These are phyloP conservation scores for Microctenopoma steveboyesi DNA, from an alignment of 2,797 vertebrate species.

Conservation along the genomic window DNA sequence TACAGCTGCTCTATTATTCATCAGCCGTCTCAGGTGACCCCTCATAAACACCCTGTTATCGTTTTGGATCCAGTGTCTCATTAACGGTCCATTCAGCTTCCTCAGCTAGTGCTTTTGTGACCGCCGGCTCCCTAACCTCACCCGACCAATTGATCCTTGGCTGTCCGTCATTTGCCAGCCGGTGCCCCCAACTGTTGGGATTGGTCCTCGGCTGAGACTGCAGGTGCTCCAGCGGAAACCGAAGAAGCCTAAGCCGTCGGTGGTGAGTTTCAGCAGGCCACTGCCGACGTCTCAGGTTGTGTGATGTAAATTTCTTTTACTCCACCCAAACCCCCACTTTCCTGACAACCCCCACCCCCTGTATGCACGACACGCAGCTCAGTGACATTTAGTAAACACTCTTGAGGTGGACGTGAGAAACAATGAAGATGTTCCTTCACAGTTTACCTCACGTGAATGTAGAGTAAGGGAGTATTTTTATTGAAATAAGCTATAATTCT, in stretches of 20 bases:
- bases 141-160: conserved; percentile 44
- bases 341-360: neutral
- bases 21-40: conserved; percentile 68
- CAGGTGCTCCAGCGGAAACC: conserved; percentile 52
- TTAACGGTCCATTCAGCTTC: conserved; percentile 70
- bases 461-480: conserved; percentile 49
- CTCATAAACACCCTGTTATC: conserved; percentile 79
- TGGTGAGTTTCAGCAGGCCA: conserved; percentile 62
- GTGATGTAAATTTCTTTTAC: conserved; percentile 15
- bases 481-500: conserved; percentile 7
- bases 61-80: conserved; percentile 81
- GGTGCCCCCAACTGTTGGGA: neutral
- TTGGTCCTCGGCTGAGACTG: conserved; percentile 17
- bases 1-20: conserved; percentile 75
- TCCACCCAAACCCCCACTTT: neutral
- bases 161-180: conserved; percentile 41
- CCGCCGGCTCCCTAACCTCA: conserved; percentile 25
- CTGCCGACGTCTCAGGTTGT: conserved; percentile 66
- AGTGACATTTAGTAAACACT: conserved; percentile 1
- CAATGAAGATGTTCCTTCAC: conserved; percentile 1
- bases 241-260: conserved; percentile 45
- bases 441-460: conserved; percentile 23
- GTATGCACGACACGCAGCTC: conserved; percentile 14
- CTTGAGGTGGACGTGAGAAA: neutral
- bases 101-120: conserved; percentile 65